Base-by-base conservation (phyloP, 2,888 invertebrate genomes). In the Drosophila kuntzei region DNA sequence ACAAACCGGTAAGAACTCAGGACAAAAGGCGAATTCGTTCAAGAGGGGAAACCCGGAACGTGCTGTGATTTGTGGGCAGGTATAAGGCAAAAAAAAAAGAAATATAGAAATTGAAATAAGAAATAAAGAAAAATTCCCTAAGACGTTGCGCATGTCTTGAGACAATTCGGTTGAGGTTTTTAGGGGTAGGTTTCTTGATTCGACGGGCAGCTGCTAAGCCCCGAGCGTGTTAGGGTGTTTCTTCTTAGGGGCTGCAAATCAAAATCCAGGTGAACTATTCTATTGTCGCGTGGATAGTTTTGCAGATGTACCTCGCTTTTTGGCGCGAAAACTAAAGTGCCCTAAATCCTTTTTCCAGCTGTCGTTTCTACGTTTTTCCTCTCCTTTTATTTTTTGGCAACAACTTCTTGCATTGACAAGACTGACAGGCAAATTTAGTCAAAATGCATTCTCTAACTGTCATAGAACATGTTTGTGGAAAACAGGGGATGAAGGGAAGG, bases 91-190 rank as follows among this genome's bases (percentile, higher is more conserved):
- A 8, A 43, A 20, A 16, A 18, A 41, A 8, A 43, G 14, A 16
- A 34, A 34, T 20, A 51, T 36, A 34, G 16, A 50, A 20, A n/a
- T n/a, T n/a, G 34, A 53, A 41, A 27, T 27, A 27, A 27, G 41
- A 41, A 41, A n/a, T 29, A 53, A 63, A 54, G 55, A 57, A 18
- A 12, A 47, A 65, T 64, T 72, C 54, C 79, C 79, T 79, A 86
- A 89, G 90, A 86, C 86, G 90, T 85, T 88, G 88, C 87, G 88
- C 89, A 89, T 86, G 88, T 89, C 86, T 86, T 86, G 43, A 79
- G 79, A 67, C 79, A 69, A 58, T 62, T 61, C 63, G 57, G 36
- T 43, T 59, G 22, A 63, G 59, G 46, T 11, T 27, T 46, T 46
- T 32, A 27, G 47, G 54, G 58, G 49, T 36, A 27, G 70, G 51